phyloP scores from a whole-genome alignment of 2,888 invertebrate genomes.

The Myopa testacea region DNA sequence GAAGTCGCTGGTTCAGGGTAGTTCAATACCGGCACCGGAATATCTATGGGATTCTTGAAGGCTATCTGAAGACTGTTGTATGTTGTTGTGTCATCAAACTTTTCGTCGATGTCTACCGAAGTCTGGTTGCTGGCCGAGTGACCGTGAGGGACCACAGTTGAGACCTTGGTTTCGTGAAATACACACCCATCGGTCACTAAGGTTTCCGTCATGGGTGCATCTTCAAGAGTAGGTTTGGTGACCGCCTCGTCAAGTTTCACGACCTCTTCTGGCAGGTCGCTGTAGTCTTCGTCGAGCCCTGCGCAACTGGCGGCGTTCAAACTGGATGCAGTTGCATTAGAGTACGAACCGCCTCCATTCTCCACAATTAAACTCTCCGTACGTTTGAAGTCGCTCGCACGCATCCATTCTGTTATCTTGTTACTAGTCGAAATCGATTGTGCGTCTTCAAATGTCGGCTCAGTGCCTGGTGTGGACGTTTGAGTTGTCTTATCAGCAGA shows the following conservation, averaged over 20 bases:
- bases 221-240: conserved; percentile 54
- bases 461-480: conserved; percentile 62
- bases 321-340: conserved; percentile 54
- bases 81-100: conserved; percentile 81
- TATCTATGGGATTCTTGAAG: conserved; percentile 84
- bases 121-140: conserved; percentile 55
- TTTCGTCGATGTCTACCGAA: conserved; percentile 72
- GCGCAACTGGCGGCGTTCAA: conserved; percentile 49
- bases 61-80: conserved; percentile 87
- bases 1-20: conserved; percentile 51
- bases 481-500: conserved; percentile 59
- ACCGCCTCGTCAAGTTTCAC: conserved; percentile 44
- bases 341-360: conserved; percentile 50
- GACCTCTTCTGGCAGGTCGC: conserved; percentile 68
- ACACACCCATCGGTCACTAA: conserved; percentile 26
- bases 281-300: conserved; percentile 71
- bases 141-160: not conserved
- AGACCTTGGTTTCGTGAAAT: not conserved
- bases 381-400: conserved; percentile 65
- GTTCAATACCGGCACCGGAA: conserved; percentile 72
- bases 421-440: conserved; percentile 59
- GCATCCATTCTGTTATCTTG: conserved; percentile 67
- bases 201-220: conserved; percentile 56
- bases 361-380: conserved; percentile 62
- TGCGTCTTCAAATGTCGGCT: conserved; percentile 42